Percentiles rank a stretch among this genome's conserved stretches.
These are phyloP conservation scores for Chloroclystis v-ata DNA, from an alignment of 2,888 invertebrate genomes.

Conservation along the genomic window DNA sequence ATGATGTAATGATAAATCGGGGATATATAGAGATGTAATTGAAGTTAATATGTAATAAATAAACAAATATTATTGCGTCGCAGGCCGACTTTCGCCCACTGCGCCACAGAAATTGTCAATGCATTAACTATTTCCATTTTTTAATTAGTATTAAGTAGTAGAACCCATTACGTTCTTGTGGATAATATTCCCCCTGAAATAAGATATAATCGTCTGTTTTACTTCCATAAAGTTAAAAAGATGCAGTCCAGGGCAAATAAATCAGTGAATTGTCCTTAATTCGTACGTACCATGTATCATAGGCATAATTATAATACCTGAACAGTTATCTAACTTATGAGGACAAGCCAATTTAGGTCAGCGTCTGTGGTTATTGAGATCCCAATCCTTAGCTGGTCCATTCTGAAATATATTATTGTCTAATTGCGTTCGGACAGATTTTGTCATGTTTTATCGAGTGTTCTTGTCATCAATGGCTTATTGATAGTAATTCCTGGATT, in stretches of 20 bases:
- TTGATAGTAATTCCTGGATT: conserved; percentile 39
- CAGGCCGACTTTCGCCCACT: too few relatives aligned
- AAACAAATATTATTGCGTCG: too few relatives aligned
- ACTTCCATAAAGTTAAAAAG: conserved; percentile 15
- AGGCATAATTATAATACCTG: conserved; percentile 1
- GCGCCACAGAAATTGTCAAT: too few relatives aligned
- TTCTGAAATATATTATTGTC: too few relatives aligned
- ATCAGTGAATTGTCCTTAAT: conserved; percentile 47
- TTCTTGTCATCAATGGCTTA: conserved; percentile 24
- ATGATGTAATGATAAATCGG: neutral
- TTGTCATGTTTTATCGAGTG: conserved; percentile 51
- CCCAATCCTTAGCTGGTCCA: neutral
- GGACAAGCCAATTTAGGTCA: neutral
- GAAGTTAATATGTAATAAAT: too few relatives aligned
- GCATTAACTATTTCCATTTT: too few relatives aligned
- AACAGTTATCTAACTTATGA: neutral
- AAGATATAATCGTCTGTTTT: conserved; percentile 8
- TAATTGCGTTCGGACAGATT: conserved; percentile 2
- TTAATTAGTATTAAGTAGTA: too few relatives aligned
- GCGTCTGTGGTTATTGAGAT: neutral
- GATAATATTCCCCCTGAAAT: too few relatives aligned
- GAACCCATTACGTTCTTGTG: too few relatives aligned
- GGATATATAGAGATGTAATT: too few relatives aligned
- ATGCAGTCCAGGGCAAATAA: conserved; percentile 20
- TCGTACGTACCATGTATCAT: conserved; percentile 41